Base-by-base conservation (phyloP, 2,797 vertebrate species). In the Lithobates pipiens region DNA sequence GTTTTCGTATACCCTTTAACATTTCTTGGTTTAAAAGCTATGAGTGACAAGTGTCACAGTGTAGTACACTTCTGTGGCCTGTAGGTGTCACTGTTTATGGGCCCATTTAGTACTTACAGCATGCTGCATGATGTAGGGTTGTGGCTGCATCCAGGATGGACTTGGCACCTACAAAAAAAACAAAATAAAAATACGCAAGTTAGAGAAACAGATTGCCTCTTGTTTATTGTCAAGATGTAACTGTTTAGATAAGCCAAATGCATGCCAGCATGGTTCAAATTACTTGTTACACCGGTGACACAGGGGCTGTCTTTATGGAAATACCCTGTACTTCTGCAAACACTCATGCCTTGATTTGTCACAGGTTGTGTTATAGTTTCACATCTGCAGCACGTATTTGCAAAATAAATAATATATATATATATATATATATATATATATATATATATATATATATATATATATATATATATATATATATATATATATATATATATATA, bases 41-140 rank as follows among this genome's bases (percentile, higher is more conserved):
- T 18, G 15, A 54, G 13, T 16, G 25, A 23, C 7, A 63, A 63
- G 21, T 63, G 23, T n/a, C n/a, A 63, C 23, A 65, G n/a, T 25
- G 6, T 77, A 39, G 25, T 54, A 57, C 44, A n/a, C 46, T 13
- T 21, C 5, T n/a, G 32, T 34, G 13, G 21, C 10, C 16, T 21
- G 21, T 67, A 67, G 42, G 25, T 9, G 44, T 25, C 61, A 21
- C 27, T 29, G 63, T 21, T 36, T n/a, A 15, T 4, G 3, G 7
- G 39, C 7, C 15, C 3, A 15, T 70, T 15, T 72, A n/a, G 88
- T 85, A 94, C 97, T 98, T 96, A 99, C 98, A 27, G 97, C 97
- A 92, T 99, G 98, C 93, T 98, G 98, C 95, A 99, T 96, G 91
- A 99, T 98, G 88, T 99, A 99, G 6, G 97, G 95, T 91, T 99